phyloP scores from a whole-genome alignment of 2,888 invertebrate genomes.

The Chrysolina americana region DNA sequence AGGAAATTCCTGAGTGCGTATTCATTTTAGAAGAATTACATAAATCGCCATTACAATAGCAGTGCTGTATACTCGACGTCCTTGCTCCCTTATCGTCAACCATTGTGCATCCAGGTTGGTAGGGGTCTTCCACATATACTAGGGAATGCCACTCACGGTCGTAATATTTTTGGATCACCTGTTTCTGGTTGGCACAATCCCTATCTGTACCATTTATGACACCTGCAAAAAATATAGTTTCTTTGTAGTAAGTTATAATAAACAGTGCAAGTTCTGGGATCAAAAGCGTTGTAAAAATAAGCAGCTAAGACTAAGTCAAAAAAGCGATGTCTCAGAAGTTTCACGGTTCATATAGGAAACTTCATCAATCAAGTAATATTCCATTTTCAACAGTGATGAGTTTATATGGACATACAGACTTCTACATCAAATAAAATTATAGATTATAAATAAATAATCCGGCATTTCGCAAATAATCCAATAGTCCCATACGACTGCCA shows the following conservation, averaged over 20 bases:
- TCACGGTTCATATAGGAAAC: too few relatives aligned
- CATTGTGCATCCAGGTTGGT: slow-evolving; percentile 78
- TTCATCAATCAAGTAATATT: too few relatives aligned
- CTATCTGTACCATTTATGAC: slow-evolving; percentile 75
- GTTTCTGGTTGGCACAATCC: slow-evolving; percentile 83
- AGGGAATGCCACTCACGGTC: slow-evolving; percentile 77
- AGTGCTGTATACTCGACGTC: slow-evolving; percentile 77
- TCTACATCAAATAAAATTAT: too few relatives aligned
- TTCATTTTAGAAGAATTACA: slow-evolving; percentile 73
- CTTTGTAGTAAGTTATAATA: background rate
- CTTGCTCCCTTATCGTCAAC: slow-evolving; percentile 77
- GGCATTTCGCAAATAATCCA: too few relatives aligned
- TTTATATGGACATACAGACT: too few relatives aligned
- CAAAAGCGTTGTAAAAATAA: too few relatives aligned
- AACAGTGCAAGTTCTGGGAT: background rate
- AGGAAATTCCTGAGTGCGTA: background rate
- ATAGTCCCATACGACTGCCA: too few relatives aligned
- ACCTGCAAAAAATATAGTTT: slow-evolving; percentile 46
- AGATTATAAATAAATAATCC: too few relatives aligned
- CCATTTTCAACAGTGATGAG: too few relatives aligned
- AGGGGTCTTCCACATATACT: slow-evolving; percentile 79
- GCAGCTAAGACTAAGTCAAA: too few relatives aligned
- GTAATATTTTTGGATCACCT: slow-evolving; percentile 75
- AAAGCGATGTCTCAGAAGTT: too few relatives aligned
- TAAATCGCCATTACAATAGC: slow-evolving; percentile 82